A percentile compares a stretch with the other conserved stretches of the same genome.
These are phyloP conservation scores for Orestias chungarensis DNA, from an alignment of 2,797 vertebrate species.

Conservation along the genomic window DNA sequence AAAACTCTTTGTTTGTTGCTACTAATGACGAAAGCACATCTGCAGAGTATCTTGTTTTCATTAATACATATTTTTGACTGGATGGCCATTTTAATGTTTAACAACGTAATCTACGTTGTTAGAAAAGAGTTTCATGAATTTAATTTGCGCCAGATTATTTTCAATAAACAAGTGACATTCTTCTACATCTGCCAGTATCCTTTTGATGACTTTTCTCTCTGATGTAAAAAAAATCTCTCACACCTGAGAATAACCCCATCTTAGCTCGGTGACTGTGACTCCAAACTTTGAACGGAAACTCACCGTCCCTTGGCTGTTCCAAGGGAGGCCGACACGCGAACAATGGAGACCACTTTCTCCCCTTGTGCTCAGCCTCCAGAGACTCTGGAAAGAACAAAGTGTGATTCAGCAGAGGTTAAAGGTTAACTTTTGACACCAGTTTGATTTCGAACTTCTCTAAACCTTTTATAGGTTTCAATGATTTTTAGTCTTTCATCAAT, in stretches of 20 bases:
- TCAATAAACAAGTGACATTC: conserved; percentile 2
- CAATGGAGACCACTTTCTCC: conserved; percentile 60
- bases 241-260: not conserved
- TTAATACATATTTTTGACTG: not conserved
- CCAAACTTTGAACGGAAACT: conserved; percentile 35
- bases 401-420: conserved; percentile 17
- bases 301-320: conserved; percentile 60
- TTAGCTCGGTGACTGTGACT: not conserved
- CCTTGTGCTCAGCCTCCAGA: conserved; percentile 35
- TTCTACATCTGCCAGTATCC: not conserved
- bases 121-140: not conserved
- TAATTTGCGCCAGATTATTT: not conserved
- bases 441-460: not conserved
- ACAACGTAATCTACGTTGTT: not conserved
- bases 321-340: conserved; percentile 33
- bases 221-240: not conserved
- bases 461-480: not conserved
- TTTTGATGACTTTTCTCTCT: not conserved
- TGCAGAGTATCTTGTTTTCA: too few species aligned
- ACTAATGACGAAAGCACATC: too few species aligned
- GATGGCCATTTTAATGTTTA: not conserved
- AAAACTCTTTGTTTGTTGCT: too few species aligned
- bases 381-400: conserved; percentile 59
- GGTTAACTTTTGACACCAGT: not conserved
- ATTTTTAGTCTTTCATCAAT: not conserved